Evolutionary conservation across 2,888 invertebrate species (phyloP).

Genomic region (Amphiduros pacificus): DNA sequence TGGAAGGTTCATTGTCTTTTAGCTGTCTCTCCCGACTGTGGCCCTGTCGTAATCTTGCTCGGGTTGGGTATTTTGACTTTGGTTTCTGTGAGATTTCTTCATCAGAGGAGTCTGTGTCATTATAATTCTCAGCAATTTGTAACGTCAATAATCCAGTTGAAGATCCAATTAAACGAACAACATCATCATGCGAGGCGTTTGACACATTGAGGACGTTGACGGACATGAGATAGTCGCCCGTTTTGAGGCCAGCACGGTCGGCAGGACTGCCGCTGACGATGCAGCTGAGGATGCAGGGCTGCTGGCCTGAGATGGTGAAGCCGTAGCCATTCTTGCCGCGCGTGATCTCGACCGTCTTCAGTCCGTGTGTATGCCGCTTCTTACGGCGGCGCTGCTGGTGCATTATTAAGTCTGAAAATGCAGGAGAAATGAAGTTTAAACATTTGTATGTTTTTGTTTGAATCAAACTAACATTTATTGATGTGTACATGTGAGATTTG

Average conservation of each 20-base stretch:
- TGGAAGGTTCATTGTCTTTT: background rate
- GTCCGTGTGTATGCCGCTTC: slow-evolving; percentile 74
- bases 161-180: slow-evolving; percentile 85
- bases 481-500: too few species aligned
- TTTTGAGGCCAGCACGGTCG: slow-evolving; percentile 83
- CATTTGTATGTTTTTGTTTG: background rate
- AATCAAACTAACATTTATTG: too few species aligned
- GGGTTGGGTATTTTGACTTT: slow-evolving; percentile 56
- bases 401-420: slow-evolving; percentile 15
- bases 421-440: background rate
- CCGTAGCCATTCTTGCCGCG: slow-evolving; percentile 89
- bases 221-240: slow-evolving; percentile 88
- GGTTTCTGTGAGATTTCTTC: slow-evolving; percentile 62
- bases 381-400: slow-evolving; percentile 66
- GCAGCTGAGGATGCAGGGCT: slow-evolving; percentile 91
- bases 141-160: slow-evolving; percentile 68
- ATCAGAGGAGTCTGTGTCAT: slow-evolving; percentile 83
- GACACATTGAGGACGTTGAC: slow-evolving; percentile 88
- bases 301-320: slow-evolving; percentile 96
- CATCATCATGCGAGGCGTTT: slow-evolving; percentile 89
- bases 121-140: slow-evolving; percentile 61
- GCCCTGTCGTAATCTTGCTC: slow-evolving; percentile 20
- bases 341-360: slow-evolving; percentile 81
- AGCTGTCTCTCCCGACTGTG: background rate
- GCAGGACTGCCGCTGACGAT: slow-evolving; percentile 90